These are phyloP conservation scores for Xiphophorus maculatus DNA, from an alignment of 2,113 vertebrate species.

Conservation along the genomic window DNA sequence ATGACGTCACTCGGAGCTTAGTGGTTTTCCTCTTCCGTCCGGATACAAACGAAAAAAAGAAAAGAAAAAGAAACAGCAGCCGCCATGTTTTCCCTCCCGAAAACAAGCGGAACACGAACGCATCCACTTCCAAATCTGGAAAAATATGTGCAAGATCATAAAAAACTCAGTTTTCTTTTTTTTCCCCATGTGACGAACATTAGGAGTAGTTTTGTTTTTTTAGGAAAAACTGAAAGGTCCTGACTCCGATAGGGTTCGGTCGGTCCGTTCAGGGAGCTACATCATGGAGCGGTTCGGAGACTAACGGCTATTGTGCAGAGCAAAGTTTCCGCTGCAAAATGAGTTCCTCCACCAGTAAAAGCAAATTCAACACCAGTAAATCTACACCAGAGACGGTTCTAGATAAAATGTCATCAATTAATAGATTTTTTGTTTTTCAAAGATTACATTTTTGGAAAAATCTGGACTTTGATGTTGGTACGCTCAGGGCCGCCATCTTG, in stretches of 20 bases:
- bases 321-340: too few species aligned
- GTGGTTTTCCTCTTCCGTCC: conserved; percentile 2
- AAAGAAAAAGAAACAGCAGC: conserved; percentile 43
- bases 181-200: conserved; percentile 37
- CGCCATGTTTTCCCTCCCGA: conserved; percentile 62
- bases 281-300: conserved; percentile 41
- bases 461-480: too few species aligned
- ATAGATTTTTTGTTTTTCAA: too few species aligned
- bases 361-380: too few species aligned
- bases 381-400: too few species aligned
- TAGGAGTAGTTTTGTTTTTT: not conserved
- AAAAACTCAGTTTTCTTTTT: conserved; percentile 56
- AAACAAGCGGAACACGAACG: conserved; percentile 79
- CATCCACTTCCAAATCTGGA: conserved; percentile 76
- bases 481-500: too few species aligned
- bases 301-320: not conserved
- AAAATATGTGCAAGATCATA: conserved; percentile 84
- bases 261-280: conserved; percentile 48
- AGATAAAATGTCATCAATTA: too few species aligned
- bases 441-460: too few species aligned
- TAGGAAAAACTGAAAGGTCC: not conserved
- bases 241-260: not conserved
- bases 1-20: conserved; percentile 1
- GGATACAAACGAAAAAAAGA: conserved; percentile 20
- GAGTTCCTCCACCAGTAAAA: too few species aligned